Evolutionary conservation across 2,113 vertebrate species (phyloP).

Genomic region (Cottus gobio): DNA sequence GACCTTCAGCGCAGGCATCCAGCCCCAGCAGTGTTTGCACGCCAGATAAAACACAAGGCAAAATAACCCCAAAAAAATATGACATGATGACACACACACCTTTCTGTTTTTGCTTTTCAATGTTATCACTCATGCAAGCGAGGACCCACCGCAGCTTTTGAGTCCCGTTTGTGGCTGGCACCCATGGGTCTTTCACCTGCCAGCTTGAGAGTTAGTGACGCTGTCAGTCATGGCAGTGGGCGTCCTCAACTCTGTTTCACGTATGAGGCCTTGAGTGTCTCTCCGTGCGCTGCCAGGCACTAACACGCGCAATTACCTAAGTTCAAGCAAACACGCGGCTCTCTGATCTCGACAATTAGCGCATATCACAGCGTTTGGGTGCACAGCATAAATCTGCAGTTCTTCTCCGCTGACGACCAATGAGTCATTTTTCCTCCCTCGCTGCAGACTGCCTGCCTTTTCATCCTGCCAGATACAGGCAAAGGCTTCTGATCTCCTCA

Average conservation of each 20-base stretch:
- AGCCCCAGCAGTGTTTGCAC: constrained; percentile 14
- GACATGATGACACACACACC: not conserved
- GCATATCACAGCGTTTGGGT: constrained; percentile 67
- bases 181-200: constrained; percentile 8
- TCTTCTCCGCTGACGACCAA: constrained; percentile 84
- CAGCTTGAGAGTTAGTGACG: constrained; percentile 10
- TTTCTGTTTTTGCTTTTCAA: not conserved
- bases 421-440: constrained; percentile 83
- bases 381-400: constrained; percentile 29
- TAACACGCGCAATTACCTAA: constrained; percentile 19
- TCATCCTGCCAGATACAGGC: constrained; percentile 90
- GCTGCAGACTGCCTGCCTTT: constrained; percentile 85
- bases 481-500: constrained; percentile 91
- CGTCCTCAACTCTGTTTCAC: constrained; percentile 3
- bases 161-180: constrained; percentile 21
- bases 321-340: constrained; percentile 41
- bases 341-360: constrained; percentile 68
- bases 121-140: not conserved
- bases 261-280: not conserved
- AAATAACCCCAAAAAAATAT: constrained; percentile 14
- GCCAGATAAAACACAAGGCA: constrained; percentile 24
- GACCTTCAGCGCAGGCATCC: constrained; percentile 19
- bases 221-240: constrained; percentile 29
- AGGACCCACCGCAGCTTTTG: constrained; percentile 5
- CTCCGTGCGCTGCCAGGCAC: constrained; percentile 10